These are phyloP conservation scores for Corvus cornix DNA, from an alignment of 2,113 vertebrate genomes.

Conservation along the genomic window DNA sequence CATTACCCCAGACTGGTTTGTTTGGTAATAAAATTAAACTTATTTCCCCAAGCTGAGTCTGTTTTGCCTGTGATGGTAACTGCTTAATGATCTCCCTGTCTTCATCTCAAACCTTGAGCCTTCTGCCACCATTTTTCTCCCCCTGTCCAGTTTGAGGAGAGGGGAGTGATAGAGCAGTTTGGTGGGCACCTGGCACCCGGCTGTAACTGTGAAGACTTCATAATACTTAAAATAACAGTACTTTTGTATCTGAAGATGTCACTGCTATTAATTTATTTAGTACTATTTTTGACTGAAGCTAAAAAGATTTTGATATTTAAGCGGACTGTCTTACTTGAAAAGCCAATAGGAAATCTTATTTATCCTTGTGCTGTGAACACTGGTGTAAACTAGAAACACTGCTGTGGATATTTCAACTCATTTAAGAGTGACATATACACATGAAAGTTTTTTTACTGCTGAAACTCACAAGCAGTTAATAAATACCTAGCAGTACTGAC, in stretches of 20 bases:
- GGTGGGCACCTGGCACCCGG: not conserved
- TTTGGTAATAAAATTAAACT: not conserved
- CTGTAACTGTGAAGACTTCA: not conserved
- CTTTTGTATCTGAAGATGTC: not conserved
- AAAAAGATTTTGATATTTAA: not conserved
- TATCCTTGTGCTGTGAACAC: not conserved
- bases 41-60: not conserved
- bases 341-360: not conserved
- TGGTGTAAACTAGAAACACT: not conserved
- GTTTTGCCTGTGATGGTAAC: not conserved
- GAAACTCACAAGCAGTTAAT: not conserved
- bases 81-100: not conserved
- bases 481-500: not conserved
- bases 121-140: not conserved
- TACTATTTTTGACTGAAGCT: accelerated
- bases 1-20: not conserved
- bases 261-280: not conserved
- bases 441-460: not conserved
- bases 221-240: not conserved
- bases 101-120: not conserved
- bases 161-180: not conserved
- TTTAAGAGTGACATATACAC: not conserved
- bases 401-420: not conserved
- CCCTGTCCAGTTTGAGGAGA: accelerated
- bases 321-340: not conserved